Evolutionary conservation across 2,888 invertebrate genomes (phyloP), one percentile per base, ranked within the genome.

Genomic region (Enoplolaimus lenunculus): DNA sequence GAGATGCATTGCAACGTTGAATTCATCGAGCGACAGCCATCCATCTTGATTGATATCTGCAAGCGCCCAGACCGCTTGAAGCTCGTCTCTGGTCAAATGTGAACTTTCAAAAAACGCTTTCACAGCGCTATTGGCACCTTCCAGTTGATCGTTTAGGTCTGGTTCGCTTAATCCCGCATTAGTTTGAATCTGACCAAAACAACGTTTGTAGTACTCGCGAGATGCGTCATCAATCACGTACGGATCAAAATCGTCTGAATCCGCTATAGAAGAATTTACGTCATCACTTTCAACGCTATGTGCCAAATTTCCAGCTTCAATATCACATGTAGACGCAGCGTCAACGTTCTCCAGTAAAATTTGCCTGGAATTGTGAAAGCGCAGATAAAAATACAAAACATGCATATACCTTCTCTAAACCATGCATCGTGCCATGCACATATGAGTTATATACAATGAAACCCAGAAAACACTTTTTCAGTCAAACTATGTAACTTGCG

Each of bases 41-140:
- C 79, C 79, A 67, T 79, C 79, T 67, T 77, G 78, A 67, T 79
- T 79, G 2, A 79, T 77, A 70, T 79, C 79, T 13, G 79, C 76
- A 64, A 80, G 73, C n/a, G 75, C 67, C 79, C 79, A 79, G 29
- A 77, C 73, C 70, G 74, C 75, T 7, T 77, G 77, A 3, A 79
- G 72, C 1, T 75, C 71, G 21, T 73, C 72, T 57, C 75, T 73
- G 68, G 76, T 75, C 33, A 62, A 28, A 16, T 62, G 29, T 7
- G 64, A 62, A 28, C 64, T 62, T n/a, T 62, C 64, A n/a, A 62
- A 62, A 31, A 62, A 62, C 7, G 64, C 64, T 31, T 16, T 28
- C 29, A 62, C 64, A 7, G 64, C 64, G 7, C 13, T 7, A 62
- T 7, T 16, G 28, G 64, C 64, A 31, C 64, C 64, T 28, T 62